Conservation (phyloP, 2,113 vertebrate species). For the Myxocyprinus asiaticus region DNA sequence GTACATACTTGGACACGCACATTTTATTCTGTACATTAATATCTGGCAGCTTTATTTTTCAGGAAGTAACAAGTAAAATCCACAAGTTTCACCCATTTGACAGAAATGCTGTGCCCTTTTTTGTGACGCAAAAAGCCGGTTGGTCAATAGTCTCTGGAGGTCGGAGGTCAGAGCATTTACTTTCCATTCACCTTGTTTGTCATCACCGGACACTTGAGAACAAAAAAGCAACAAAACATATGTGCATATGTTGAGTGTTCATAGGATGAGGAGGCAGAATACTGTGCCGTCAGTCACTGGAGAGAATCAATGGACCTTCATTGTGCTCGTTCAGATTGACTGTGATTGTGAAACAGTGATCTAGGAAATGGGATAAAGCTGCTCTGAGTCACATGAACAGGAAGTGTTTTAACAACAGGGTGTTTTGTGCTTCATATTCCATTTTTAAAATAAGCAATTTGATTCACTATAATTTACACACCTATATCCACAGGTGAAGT, state of each 20-base stretch:
- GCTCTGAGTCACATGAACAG: slow-evolving; percentile 23
- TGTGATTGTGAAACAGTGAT: not conserved
- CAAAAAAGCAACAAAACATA: slow-evolving; percentile 5
- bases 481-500: slow-evolving; percentile 15
- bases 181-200: slow-evolving; percentile 23
- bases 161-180: not conserved
- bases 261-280: not conserved
- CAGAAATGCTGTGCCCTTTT: slow-evolving; percentile 3
- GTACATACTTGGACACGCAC: not conserved
- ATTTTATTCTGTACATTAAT: slow-evolving; percentile 31
- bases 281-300: not conserved
- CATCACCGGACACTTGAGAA: slow-evolving; percentile 15
- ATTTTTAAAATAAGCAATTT: not conserved
- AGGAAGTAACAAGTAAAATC: slow-evolving; percentile 53
- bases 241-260: slow-evolving; percentile 1
- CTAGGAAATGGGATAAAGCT: slow-evolving; percentile 18
- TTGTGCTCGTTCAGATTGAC: slow-evolving; percentile 25
- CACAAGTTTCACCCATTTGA: slow-evolving; percentile 42
- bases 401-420: slow-evolving; percentile 23
- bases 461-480: not conserved
- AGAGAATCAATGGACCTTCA: not conserved
- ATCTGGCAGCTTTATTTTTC: slow-evolving; percentile 57
- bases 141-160: slow-evolving; percentile 27
- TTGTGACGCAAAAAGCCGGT: slow-evolving; percentile 6
- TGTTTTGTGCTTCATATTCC: not conserved